These are phyloP conservation scores for Gymnocypris eckloni DNA, from an alignment of 2,797 vertebrate species.

Conservation along the genomic window DNA sequence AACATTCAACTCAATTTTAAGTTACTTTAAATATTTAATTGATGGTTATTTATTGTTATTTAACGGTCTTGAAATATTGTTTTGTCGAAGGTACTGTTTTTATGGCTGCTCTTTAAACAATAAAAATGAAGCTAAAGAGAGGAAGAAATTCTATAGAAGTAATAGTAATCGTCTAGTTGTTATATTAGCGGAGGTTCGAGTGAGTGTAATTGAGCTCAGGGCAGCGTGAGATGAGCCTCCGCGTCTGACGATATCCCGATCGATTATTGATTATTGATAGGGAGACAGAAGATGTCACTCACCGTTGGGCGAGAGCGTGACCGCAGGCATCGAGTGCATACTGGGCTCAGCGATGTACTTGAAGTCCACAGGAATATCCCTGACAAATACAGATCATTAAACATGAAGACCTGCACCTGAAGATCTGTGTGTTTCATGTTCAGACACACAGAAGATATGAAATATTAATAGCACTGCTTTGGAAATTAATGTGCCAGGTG, in stretches of 20 bases:
- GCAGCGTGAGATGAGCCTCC: too few species aligned
- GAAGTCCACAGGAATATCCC: slow-evolving; percentile 99
- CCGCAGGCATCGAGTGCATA: slow-evolving; percentile 99
- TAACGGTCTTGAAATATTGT: background rate
- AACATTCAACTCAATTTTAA: too few species aligned
- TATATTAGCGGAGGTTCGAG: too few species aligned
- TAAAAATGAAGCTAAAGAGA: background rate
- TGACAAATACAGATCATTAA: slow-evolving; percentile 63
- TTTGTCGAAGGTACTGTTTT: too few species aligned
- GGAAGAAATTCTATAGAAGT: background rate
- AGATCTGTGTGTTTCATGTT: too few species aligned
- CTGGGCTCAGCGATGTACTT: slow-evolving; percentile 99
- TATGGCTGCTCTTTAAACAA: background rate
- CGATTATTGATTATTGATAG: too few species aligned
- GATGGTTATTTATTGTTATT: background rate
- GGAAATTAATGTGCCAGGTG: too few species aligned
- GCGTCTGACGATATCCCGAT: too few species aligned
- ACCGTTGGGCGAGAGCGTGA: slow-evolving; percentile 98
- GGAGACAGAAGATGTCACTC: slow-evolving; percentile 57
- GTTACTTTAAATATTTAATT: background rate
- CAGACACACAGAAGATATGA: too few species aligned
- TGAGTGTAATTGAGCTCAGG: too few species aligned
- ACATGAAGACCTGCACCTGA: background rate
- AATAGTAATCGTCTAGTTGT: too few species aligned
- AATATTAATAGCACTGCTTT: too few species aligned